phyloP scores from a whole-genome alignment of 2,113 vertebrate genomes.

The Ceyx melanurus region DNA sequence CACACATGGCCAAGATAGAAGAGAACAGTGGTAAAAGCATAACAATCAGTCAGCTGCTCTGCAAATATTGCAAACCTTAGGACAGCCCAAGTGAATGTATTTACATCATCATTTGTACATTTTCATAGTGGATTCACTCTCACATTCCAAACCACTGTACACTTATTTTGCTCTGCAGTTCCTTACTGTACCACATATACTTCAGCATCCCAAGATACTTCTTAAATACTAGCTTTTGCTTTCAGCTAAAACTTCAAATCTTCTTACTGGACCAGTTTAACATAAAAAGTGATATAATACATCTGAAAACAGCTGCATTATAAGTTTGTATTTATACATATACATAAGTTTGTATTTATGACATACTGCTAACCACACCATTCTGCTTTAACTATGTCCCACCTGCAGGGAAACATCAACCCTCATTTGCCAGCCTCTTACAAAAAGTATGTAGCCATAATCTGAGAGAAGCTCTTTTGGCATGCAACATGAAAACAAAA shows the following conservation, averaged over 20 bases:
- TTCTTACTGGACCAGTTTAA: background rate
- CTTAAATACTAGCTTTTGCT: background rate
- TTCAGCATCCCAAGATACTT: background rate
- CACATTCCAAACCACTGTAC: background rate
- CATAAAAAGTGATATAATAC: background rate
- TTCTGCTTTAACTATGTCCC: background rate
- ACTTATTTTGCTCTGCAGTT: background rate
- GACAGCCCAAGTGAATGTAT: constrained; percentile 45
- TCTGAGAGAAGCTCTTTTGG: background rate
- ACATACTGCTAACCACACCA: background rate
- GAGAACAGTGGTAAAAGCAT: background rate
- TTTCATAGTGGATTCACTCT: background rate
- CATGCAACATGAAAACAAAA: background rate
- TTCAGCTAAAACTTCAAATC: background rate
- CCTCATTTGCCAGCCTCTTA: background rate
- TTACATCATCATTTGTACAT: constrained; percentile 21
- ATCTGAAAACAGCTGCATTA: background rate
- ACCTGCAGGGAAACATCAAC: background rate
- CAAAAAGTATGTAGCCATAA: background rate
- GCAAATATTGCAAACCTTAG: constrained; percentile 64
- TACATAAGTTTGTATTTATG: background rate
- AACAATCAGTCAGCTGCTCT: constrained; percentile 43
- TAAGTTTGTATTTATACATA: too few relatives aligned
- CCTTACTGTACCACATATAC: background rate
- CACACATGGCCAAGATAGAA: background rate